These are phyloP conservation scores for Heterodera schachtii DNA, from an alignment of 1,140 invertebrate genomes.

Conservation along the genomic window DNA sequence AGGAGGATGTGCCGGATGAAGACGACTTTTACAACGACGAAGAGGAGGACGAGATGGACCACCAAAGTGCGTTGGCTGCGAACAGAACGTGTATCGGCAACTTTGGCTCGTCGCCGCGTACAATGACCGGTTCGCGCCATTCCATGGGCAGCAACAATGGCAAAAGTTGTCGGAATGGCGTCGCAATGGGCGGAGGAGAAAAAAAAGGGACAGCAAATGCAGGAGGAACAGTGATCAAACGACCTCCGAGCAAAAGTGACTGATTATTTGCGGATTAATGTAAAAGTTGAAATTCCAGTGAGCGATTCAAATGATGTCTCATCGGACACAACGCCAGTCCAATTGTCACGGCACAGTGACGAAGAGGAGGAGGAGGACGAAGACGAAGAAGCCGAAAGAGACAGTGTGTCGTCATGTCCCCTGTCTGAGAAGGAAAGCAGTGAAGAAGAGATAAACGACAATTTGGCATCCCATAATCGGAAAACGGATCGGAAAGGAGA, in stretches of 20 bases:
- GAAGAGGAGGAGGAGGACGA: constrained; percentile 45
- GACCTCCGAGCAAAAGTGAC: constrained; percentile 31
- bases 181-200: not conserved
- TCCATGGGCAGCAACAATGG: constrained; percentile 14
- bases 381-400: not conserved
- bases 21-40: constrained; percentile 27
- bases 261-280: not conserved
- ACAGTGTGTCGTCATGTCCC: constrained; percentile 32
- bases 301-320: constrained; percentile 60
- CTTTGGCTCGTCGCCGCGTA: constrained; percentile 6
- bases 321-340: constrained; percentile 54
- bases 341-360: constrained; percentile 57
- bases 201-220: not conserved
- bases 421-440: constrained; percentile 23
- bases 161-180: not conserved
- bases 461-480: not conserved
- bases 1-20: constrained; percentile 43
- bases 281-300: too few relatives aligned
- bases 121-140: not conserved
- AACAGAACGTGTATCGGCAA: constrained; percentile 22
- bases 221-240: not conserved
- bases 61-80: constrained; percentile 8
- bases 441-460: constrained; percentile 23
- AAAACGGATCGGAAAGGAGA: not conserved
- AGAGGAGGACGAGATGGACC: constrained; percentile 30